These are phyloP conservation scores for Zeuzera pyrina DNA, from an alignment of 2,888 invertebrate species.

Conservation along the genomic window DNA sequence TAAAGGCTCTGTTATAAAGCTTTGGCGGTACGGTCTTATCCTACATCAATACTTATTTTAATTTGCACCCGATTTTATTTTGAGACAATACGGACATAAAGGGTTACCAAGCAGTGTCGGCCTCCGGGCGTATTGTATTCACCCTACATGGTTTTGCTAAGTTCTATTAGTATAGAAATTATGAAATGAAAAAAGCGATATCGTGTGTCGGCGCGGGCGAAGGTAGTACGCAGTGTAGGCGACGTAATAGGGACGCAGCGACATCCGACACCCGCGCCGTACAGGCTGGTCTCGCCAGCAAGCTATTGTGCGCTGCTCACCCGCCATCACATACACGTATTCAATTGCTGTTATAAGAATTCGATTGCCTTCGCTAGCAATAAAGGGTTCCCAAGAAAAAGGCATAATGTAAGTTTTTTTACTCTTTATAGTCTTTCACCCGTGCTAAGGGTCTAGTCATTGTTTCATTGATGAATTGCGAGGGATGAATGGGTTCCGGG, in stretches of 20 bases:
- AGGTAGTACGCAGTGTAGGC: conserved; percentile 31
- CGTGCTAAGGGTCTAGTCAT: conserved; percentile 62
- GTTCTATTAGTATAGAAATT: conserved; percentile 63
- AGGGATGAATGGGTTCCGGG: conserved; percentile 55
- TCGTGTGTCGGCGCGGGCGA: conserved; percentile 55
- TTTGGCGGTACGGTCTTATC: conserved; percentile 19
- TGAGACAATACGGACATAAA: conserved; percentile 71
- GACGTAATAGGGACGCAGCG: conserved; percentile 31
- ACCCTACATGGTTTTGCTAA: conserved; percentile 63
- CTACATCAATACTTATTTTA: conserved; percentile 52
- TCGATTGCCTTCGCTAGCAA: conserved; percentile 64
- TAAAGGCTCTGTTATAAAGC: conserved; percentile 18
- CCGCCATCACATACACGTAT: conserved; percentile 45
- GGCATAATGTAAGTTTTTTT: conserved; percentile 47
- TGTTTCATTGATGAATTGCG: conserved; percentile 66
- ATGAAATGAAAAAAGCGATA: conserved; percentile 68
- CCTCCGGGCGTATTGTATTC: conserved; percentile 72
- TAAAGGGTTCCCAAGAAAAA: conserved; percentile 68
- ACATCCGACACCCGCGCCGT: conserved; percentile 39
- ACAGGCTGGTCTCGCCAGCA: conserved; percentile 24
- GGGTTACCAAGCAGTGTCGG: conserved; percentile 64
- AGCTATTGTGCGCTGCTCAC: conserved; percentile 35
- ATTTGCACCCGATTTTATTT: conserved; percentile 72
- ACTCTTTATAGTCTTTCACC: conserved; percentile 57
- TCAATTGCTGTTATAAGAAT: conserved; percentile 70